Percentiles rank a stretch among this genome's conserved stretches.
Evolutionary conservation across 2,888 invertebrate genomes (phyloP).

Genomic region (Doris montereyensis): DNA sequence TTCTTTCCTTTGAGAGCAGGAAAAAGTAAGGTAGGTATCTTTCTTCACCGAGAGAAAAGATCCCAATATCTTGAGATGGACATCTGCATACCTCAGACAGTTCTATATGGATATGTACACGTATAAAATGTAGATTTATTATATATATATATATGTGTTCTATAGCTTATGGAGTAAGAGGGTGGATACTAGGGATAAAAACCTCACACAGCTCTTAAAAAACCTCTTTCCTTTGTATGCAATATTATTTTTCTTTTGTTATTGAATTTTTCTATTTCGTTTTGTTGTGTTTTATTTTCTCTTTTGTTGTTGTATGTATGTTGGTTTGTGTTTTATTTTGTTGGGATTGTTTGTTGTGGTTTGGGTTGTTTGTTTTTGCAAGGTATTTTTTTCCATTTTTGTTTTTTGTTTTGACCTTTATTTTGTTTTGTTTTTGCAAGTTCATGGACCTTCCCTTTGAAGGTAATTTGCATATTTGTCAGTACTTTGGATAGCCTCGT

Average conservation of each 20-base stretch:
- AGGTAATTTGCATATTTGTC: constrained; percentile 20
- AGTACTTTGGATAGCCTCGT: background rate
- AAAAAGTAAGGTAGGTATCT: too few relatives aligned
- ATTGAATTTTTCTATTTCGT: background rate
- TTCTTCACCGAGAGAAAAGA: too few relatives aligned
- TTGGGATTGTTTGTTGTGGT: too few relatives aligned
- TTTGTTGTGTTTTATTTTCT: background rate
- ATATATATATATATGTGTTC: background rate
- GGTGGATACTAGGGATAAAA: background rate
- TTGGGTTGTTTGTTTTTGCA: background rate
- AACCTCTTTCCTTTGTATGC: background rate
- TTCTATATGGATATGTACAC: too few relatives aligned
- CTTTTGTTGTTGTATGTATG: too few relatives aligned
- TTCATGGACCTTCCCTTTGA: constrained; percentile 35
- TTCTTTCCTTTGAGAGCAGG: too few relatives aligned
- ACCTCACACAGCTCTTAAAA: background rate
- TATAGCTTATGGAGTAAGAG: background rate
- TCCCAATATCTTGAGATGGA: too few relatives aligned
- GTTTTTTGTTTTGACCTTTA: background rate
- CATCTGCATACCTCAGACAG: too few relatives aligned
- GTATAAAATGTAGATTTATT: too few relatives aligned
- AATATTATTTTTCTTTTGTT: too few relatives aligned
- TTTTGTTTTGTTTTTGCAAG: constrained; percentile 23
- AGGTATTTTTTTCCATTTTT: background rate
- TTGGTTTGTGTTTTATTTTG: too few relatives aligned